A percentile compares a stretch with the other conserved stretches of the same genome.
Conservation (phyloP, 1,140 invertebrate species). For the Octopus sinensis region DNA sequence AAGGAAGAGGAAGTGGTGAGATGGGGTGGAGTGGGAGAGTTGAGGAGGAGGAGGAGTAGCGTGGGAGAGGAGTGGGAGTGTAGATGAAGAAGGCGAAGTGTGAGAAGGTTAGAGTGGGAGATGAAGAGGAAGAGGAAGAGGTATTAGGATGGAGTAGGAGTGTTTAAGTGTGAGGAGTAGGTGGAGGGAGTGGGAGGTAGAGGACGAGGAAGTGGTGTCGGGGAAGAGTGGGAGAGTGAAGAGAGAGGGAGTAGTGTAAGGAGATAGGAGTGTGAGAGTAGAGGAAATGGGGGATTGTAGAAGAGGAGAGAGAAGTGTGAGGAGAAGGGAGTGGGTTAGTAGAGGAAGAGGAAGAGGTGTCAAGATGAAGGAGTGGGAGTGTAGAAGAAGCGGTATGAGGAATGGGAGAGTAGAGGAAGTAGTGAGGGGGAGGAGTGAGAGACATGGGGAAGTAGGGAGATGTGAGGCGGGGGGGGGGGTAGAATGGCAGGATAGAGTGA, state of each 20-base stretch:
- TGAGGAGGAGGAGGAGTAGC: neutral
- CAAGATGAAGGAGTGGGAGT: neutral
- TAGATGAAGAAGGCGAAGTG: neutral
- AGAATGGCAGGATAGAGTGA: too few relatives aligned
- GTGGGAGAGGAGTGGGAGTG: slow-evolving; percentile 11
- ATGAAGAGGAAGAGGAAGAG: slow-evolving; percentile 9
- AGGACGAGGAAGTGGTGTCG: neutral
- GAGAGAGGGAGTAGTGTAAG: slow-evolving; percentile 17
- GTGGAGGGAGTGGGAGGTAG: neutral
- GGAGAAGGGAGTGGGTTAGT: slow-evolving; percentile 15
- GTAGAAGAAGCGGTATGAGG: slow-evolving; percentile 5
- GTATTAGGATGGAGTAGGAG: slow-evolving; percentile 19
- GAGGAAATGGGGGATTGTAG: slow-evolving; percentile 11
- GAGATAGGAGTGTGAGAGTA: slow-evolving; percentile 10
- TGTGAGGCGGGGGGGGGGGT: too few relatives aligned
- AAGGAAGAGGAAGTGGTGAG: neutral
- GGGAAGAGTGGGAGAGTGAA: neutral
- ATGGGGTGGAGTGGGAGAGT: slow-evolving; percentile 6
- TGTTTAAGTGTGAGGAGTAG: slow-evolving; percentile 12
- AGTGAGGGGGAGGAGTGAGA: neutral
- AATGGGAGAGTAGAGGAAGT: slow-evolving; percentile 8
- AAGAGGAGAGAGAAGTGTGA: neutral
- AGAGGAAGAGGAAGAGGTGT: neutral
- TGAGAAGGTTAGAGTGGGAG: neutral
- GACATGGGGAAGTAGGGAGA: too few relatives aligned